A percentile compares a stretch with the other conserved stretches of the same genome.
Conservation (phyloP, 2,888 invertebrate species). For the Ophion obscuratus region DNA sequence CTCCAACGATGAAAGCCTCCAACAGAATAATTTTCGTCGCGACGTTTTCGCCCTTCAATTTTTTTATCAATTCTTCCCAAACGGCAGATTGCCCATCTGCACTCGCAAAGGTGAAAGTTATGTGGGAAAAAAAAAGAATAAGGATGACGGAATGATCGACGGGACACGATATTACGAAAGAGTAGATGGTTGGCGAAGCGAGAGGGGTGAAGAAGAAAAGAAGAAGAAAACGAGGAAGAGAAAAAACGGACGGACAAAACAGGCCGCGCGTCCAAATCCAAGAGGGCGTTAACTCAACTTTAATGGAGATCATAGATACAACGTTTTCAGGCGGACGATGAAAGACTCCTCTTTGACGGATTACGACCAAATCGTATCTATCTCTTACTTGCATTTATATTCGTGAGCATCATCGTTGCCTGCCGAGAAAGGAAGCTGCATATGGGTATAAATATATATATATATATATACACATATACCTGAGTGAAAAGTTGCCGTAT, state of each 20-base stretch:
- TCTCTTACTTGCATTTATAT: constrained; percentile 68
- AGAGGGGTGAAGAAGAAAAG: constrained; percentile 49
- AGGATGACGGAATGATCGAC: constrained; percentile 50
- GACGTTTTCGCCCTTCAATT: too few species aligned
- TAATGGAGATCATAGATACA: constrained; percentile 84
- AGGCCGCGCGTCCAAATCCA: constrained; percentile 70
- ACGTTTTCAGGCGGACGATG: constrained; percentile 76
- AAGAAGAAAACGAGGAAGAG: constrained; percentile 41
- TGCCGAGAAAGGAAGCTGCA: constrained; percentile 43
- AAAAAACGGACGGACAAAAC: constrained; percentile 52
- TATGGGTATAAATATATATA: background rate
- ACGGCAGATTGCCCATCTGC: constrained; percentile 47
- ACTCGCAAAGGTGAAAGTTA: background rate
- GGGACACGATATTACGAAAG: constrained; percentile 34
- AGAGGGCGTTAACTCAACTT: constrained; percentile 83
- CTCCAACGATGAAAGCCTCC: too few species aligned
- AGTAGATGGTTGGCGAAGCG: constrained; percentile 12
- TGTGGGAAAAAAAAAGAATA: constrained; percentile 8
- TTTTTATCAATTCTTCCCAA: background rate
- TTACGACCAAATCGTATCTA: constrained; percentile 82
- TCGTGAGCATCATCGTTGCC: constrained; percentile 35
- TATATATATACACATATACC: constrained; percentile 53
- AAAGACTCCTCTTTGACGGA: constrained; percentile 83
- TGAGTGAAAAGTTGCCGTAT: constrained; percentile 51
- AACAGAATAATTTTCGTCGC: too few species aligned